Conservation (phyloP, 1,140 invertebrate species). For the Macrotrachela quadricornifera region DNA sequence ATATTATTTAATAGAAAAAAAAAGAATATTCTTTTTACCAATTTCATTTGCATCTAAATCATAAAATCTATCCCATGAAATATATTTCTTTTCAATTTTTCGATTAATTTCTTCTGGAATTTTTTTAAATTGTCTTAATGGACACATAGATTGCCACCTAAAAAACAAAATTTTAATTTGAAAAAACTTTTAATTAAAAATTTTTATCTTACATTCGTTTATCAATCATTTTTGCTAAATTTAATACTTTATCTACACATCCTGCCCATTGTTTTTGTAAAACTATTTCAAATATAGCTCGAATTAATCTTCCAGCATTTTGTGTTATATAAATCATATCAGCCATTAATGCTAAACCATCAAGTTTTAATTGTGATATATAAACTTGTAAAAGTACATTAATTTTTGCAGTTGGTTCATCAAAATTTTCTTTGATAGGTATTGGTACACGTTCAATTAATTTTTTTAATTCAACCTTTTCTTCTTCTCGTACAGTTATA, state of each 20-base stretch:
- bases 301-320: constrained; percentile 73
- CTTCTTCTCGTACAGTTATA: constrained; percentile 71
- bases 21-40: constrained; percentile 30
- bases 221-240: constrained; percentile 96
- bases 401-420: constrained; percentile 91
- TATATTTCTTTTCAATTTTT: constrained; percentile 84
- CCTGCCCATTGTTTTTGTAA: constrained; percentile 80
- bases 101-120: constrained; percentile 93
- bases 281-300: constrained; percentile 90
- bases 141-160: constrained; percentile 94
- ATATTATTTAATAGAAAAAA: too few species aligned
- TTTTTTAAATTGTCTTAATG: constrained; percentile 83
- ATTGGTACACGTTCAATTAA: constrained; percentile 91
- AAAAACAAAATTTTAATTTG: not conserved
- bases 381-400: constrained; percentile 86
- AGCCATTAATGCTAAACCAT: constrained; percentile 91
- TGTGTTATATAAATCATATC: constrained; percentile 99
- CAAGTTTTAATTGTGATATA: constrained; percentile 89
- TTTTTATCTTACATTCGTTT: constrained; percentile 48
- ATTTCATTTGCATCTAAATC: constrained; percentile 91
- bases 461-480: constrained; percentile 88
- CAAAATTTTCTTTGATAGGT: constrained; percentile 94
- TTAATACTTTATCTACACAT: constrained; percentile 76
- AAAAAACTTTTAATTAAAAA: not conserved
- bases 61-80: constrained; percentile 48